Percentiles rank a stretch among this genome's conserved stretches.
Conservation (phyloP, 2,797 vertebrate species). For the Chiropotes sagulatus region DNA sequence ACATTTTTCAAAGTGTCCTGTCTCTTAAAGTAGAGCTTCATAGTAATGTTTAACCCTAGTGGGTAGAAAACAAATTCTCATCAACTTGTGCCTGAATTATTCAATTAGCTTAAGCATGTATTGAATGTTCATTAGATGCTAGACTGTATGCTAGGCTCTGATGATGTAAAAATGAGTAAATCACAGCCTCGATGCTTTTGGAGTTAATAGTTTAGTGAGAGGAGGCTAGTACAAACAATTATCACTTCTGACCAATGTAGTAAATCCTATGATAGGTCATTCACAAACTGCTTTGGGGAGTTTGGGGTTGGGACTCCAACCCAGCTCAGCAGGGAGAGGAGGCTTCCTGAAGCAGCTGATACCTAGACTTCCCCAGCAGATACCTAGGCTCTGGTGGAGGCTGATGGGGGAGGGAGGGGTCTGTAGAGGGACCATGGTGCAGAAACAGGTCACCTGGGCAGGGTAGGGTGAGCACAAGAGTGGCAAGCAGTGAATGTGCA, state of each 20-base stretch:
- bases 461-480: no score
- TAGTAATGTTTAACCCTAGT: background rate
- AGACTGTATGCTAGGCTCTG: background rate
- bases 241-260: background rate
- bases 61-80: background rate
- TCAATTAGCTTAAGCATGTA: background rate
- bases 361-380: background rate
- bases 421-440: background rate
- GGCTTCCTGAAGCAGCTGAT: background rate
- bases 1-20: background rate
- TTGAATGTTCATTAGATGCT: background rate
- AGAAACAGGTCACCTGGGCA: background rate
- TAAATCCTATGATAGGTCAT: background rate
- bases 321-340: background rate
- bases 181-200: background rate
- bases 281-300: background rate
- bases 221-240: background rate
- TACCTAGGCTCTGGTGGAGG: background rate
- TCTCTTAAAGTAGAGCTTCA: background rate
- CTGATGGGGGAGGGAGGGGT: background rate
- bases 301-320: background rate
- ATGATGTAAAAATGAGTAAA: background rate
- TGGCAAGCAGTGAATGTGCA: accelerated
- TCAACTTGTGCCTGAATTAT: background rate
- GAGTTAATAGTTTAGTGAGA: background rate